phyloP scores from a whole-genome alignment of 1,140 invertebrate species.

The Calephelis nemesis region DNA sequence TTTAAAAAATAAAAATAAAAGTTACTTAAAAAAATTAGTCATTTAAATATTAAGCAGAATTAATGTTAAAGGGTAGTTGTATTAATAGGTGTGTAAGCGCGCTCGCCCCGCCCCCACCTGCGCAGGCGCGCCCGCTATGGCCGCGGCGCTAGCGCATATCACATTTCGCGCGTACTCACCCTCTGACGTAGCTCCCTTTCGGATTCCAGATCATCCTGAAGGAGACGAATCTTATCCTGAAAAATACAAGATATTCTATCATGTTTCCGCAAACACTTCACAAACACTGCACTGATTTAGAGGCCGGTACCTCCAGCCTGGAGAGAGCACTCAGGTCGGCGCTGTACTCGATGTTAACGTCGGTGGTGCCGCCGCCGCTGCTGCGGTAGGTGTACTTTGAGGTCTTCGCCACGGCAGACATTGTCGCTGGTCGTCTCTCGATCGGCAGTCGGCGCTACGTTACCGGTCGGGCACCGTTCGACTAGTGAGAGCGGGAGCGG shows the following conservation, averaged over 20 bases:
- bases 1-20: too few relatives aligned
- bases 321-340: constrained; percentile 94
- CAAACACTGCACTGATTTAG: constrained; percentile 68
- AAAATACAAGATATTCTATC: constrained; percentile 78
- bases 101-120: constrained; percentile 62
- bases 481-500: constrained; percentile 74
- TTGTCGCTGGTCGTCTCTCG: constrained; percentile 79
- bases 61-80: constrained; percentile 46
- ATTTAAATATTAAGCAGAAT: neutral
- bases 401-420: constrained; percentile 89
- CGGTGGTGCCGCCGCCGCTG: constrained; percentile 87
- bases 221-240: constrained; percentile 98
- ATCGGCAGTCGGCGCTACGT: constrained; percentile 76
- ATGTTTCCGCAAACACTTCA: constrained; percentile 70
- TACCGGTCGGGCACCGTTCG: constrained; percentile 77
- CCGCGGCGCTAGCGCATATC: constrained; percentile 57
- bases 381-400: constrained; percentile 95
- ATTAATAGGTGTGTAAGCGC: constrained; percentile 67
- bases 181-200: constrained; percentile 98
- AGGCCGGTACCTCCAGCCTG: constrained; percentile 92
- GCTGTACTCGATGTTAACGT: constrained; percentile 96
- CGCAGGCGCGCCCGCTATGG: constrained; percentile 67
- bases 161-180: constrained; percentile 85
- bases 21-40: too few relatives aligned
- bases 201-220: constrained; percentile 97